phyloP scores from a whole-genome alignment of 1,140 invertebrate species.

The Lasaia peninsularis region DNA sequence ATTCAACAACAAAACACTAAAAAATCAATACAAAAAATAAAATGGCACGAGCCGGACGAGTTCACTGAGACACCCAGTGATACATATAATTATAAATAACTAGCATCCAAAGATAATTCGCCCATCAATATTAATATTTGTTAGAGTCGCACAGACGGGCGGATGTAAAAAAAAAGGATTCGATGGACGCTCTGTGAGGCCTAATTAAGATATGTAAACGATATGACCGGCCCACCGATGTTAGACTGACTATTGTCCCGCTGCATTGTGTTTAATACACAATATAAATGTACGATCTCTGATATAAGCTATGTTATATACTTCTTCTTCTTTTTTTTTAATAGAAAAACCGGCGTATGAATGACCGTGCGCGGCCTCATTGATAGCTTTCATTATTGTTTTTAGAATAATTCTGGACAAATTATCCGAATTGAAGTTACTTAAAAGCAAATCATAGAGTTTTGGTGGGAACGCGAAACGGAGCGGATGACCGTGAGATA shows the following conservation, averaged over 20 bases:
- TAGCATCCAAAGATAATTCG: slow-evolving; percentile 10
- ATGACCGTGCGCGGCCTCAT: background rate
- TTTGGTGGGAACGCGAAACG: too few relatives aligned
- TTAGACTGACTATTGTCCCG: slow-evolving; percentile 33
- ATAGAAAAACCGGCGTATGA: background rate
- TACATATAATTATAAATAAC: too few relatives aligned
- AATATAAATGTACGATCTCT: slow-evolving; percentile 22
- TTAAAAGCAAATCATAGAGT: too few relatives aligned
- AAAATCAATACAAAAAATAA: too few relatives aligned
- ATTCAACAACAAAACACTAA: too few relatives aligned
- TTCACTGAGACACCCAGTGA: too few relatives aligned
- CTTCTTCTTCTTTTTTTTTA: slow-evolving; percentile 3
- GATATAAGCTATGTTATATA: slow-evolving; percentile 4
- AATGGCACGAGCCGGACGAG: too few relatives aligned
- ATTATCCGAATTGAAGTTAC: too few relatives aligned
- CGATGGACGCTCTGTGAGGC: slow-evolving; percentile 54
- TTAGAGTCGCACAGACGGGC: slow-evolving; percentile 47
- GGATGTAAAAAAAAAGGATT: slow-evolving; percentile 56
- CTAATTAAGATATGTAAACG: slow-evolving; percentile 71
- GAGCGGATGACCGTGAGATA: too few relatives aligned
- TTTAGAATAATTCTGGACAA: too few relatives aligned
- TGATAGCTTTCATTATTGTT: too few relatives aligned
- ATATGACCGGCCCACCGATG: slow-evolving; percentile 41
- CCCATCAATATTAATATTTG: slow-evolving; percentile 55
- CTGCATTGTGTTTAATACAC: slow-evolving; percentile 31